Evolutionary conservation across 2,797 vertebrate species (phyloP).

Genomic region (Cossypha caffra): DNA sequence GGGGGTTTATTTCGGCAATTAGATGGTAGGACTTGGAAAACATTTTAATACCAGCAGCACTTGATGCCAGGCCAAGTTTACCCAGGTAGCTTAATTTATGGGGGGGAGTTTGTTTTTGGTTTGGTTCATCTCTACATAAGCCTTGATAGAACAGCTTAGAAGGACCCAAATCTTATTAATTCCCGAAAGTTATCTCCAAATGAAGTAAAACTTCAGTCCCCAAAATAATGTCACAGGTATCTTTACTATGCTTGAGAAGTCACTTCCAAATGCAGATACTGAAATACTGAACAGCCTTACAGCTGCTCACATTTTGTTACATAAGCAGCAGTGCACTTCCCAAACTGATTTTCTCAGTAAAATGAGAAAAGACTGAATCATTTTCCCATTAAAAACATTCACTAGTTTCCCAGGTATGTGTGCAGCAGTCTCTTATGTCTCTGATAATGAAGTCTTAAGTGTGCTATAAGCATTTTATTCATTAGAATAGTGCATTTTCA

Average conservation of each 20-base stretch:
- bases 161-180: neutral
- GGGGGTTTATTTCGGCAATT: neutral
- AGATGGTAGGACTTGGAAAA: neutral
- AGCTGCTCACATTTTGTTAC: neutral
- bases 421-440: neutral
- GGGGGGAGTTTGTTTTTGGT: neutral
- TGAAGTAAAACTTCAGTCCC: neutral
- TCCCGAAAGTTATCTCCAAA: neutral
- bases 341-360: constrained; percentile 32
- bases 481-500: neutral
- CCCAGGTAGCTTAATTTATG: neutral
- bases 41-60: neutral
- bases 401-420: neutral
- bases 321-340: neutral
- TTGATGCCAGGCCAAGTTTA: neutral
- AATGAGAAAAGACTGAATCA: neutral
- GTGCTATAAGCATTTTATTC: neutral
- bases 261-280: neutral
- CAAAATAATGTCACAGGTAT: neutral
- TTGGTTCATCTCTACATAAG: neutral
- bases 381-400: neutral
- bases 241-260: neutral
- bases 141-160: neutral
- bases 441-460: neutral
- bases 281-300: neutral